Base-by-base conservation (phyloP, 2,797 vertebrate genomes). In the Myotis vivesi region DNA sequence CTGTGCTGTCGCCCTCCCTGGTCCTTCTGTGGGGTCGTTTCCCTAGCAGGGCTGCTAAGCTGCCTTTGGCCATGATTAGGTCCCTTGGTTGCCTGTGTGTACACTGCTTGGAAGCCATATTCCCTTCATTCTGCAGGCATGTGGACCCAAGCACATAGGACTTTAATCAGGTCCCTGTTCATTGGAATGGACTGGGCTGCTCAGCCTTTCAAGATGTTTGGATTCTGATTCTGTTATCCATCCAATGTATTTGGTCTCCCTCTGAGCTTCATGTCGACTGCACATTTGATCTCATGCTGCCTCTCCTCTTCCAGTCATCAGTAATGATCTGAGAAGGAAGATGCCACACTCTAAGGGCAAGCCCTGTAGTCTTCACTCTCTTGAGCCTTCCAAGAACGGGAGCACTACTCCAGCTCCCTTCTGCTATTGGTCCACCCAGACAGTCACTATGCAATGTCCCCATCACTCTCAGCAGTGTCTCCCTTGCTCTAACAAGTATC, bases 1-100 rank as follows among this genome's bases (percentile, higher is more conserved):
- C 59, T 28, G 11, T 28, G 49, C 69, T 2, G 1, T 41, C 0
- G 4, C 15, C 25, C 72, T 59, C 1, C 1, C 23, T 41, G 0
- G 25, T 41, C 22, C n/a, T 41, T 16, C n/a, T 51, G 13, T 19
- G 16, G 30, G 79, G 6, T 28, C 4, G 0, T 8, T 46, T 38
- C 25, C 36, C 44, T 33, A 28, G 69, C 13, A 28, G 28, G 1
- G 11, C 66, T 28, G 46, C 62, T 55, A 23, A 33, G 46, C 49
- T 49, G 23, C n/a, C 36, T 57, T 72, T 10, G 41, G 10, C 71
- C 20, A 6, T 33, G 44, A 30, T 82, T 64, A 46, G 57, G 41
- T 33, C 41, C 13, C 77, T 55, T 33, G 49, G 28, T 55, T 23
- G 4, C 30, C 53, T 75, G 36, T 49, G 23, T 23, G 28, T 30